These are phyloP conservation scores for Ooceraea biroi DNA, from an alignment of 1,140 invertebrate species.

Conservation along the genomic window DNA sequence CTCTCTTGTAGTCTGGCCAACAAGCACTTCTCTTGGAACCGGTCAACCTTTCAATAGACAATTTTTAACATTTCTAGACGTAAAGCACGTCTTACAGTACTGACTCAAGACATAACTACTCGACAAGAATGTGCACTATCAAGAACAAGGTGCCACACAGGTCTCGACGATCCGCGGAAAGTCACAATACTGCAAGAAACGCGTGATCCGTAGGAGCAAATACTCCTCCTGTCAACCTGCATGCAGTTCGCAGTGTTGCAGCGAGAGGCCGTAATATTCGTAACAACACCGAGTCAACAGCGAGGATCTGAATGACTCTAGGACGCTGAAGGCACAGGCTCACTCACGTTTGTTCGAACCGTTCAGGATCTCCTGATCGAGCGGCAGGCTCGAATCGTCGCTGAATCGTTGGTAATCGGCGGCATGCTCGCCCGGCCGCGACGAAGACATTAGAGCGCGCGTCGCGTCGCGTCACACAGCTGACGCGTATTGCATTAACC, in stretches of 20 bases:
- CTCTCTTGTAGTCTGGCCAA: slow-evolving; percentile 38
- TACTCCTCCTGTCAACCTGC: background rate
- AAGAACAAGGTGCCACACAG: background rate
- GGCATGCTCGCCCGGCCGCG: slow-evolving; percentile 59
- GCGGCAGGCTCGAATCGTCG: slow-evolving; percentile 71
- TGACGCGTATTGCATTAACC: background rate
- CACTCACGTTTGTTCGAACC: slow-evolving; percentile 80
- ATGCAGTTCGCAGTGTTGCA: background rate
- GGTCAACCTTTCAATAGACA: no score
- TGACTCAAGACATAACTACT: no score
- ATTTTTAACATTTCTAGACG: no score
- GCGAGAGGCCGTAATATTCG: slow-evolving; percentile 39
- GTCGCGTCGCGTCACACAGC: slow-evolving; percentile 54
- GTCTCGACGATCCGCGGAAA: background rate
- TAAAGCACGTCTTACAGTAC: no score
- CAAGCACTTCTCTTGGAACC: background rate
- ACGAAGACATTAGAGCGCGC: slow-evolving; percentile 74
- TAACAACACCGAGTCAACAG: slow-evolving; percentile 23
- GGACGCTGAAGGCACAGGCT: background rate
- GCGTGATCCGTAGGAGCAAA: background rate
- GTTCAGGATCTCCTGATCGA: slow-evolving; percentile 69
- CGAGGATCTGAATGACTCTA: background rate
- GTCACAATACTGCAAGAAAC: slow-evolving; percentile 46
- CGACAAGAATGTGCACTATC: no score
- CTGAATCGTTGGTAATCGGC: slow-evolving; percentile 80